Evolutionary conservation across 1,140 invertebrate genomes (phyloP).

Genomic region (Akabosia matsudoensis): DNA sequence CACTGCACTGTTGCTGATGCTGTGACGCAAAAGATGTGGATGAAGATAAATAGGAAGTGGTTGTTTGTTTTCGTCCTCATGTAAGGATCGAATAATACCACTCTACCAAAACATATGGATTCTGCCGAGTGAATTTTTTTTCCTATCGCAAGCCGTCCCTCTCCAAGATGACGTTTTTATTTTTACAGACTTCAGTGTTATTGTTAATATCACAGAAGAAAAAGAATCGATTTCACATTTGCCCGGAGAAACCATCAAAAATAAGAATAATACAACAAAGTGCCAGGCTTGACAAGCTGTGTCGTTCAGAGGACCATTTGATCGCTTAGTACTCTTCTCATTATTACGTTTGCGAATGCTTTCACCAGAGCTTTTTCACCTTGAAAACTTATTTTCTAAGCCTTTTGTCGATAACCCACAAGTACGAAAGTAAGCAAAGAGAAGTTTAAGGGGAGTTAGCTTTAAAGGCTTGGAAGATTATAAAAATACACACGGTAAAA

Average conservation of each 20-base stretch:
- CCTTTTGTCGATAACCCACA: neutral
- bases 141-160: neutral
- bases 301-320: neutral
- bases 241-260: conserved; percentile 10
- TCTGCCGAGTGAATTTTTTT: neutral
- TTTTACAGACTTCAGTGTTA: neutral
- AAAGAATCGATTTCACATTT: conserved; percentile 20
- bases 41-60: neutral
- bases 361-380: too few relatives aligned
- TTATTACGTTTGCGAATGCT: neutral
- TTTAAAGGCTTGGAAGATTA: neutral
- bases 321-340: neutral
- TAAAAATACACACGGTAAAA: too few relatives aligned
- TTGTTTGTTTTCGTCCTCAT: neutral
- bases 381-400: neutral
- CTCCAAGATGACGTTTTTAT: neutral
- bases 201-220: neutral
- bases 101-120: too few relatives aligned
- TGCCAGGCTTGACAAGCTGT: neutral
- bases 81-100: neutral
- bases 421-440: neutral
- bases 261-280: conserved; percentile 6
- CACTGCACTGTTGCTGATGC: neutral
- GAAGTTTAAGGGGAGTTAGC: neutral
- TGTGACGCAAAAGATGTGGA: neutral